Evolutionary conservation across 1,140 invertebrate species (phyloP).

Genomic region (Philotrypesis tridentata): DNA sequence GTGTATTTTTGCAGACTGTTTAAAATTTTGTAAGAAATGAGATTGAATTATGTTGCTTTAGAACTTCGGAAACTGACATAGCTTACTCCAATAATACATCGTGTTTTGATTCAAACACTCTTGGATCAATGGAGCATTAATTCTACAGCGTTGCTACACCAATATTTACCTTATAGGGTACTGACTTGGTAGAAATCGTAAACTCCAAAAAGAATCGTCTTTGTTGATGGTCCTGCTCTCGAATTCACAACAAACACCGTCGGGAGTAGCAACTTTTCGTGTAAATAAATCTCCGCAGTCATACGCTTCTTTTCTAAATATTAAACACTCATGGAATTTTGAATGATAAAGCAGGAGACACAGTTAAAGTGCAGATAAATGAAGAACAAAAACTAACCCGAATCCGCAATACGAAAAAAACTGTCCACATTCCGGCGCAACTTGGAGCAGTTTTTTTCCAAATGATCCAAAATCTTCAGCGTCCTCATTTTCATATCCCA

Average conservation of each 20-base stretch:
- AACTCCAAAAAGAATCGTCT: conserved; percentile 9
- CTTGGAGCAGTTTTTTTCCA: conserved; percentile 16
- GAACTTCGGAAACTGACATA: background rate
- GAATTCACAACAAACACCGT: conserved; percentile 51
- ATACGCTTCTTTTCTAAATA: background rate
- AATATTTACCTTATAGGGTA: conserved; percentile 47
- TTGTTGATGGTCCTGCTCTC: background rate
- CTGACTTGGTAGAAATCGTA: conserved; percentile 28
- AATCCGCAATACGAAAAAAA: conserved; percentile 46
- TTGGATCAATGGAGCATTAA: background rate
- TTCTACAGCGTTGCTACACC: background rate
- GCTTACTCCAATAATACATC: background rate
- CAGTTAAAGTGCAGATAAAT: background rate
- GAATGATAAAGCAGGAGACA: background rate
- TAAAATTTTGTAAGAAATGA: too few relatives aligned
- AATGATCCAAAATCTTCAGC: background rate
- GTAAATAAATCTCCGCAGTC: conserved; percentile 44
- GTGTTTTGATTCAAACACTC: background rate
- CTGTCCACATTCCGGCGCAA: conserved; percentile 44
- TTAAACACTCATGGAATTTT: too few relatives aligned
- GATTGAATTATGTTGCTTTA: too few relatives aligned
- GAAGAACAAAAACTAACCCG: conserved; percentile 32
- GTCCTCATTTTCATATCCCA: conserved; percentile 9
- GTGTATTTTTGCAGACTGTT: too few relatives aligned
- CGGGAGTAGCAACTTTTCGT: conserved; percentile 18